Evolutionary conservation across 2,797 vertebrate species (phyloP).

Genomic region (Eulemur coronatus): DNA sequence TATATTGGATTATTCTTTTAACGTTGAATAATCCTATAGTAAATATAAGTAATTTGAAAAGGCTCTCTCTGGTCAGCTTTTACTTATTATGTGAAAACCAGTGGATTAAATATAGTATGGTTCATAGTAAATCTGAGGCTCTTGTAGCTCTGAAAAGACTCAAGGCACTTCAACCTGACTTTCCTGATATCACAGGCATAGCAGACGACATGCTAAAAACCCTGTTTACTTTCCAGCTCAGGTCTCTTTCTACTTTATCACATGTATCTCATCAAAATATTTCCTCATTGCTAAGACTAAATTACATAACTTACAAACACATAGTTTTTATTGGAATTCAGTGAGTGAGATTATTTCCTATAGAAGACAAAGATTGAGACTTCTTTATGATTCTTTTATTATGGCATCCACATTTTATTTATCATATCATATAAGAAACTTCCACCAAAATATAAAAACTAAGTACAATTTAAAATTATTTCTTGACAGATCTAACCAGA

Average conservation of each 20-base stretch:
- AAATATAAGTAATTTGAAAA: background rate
- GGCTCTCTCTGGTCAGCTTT: background rate
- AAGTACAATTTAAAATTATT: background rate
- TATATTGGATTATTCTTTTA: background rate
- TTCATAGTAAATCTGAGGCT: background rate
- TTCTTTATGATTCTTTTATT: background rate
- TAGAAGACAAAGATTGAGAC: background rate
- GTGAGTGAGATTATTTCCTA: background rate
- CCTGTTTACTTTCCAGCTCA: background rate
- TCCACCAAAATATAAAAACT: background rate
- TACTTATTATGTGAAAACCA: background rate
- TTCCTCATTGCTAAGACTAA: background rate
- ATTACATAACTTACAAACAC: background rate
- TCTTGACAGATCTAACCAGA: background rate
- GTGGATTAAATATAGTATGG: background rate
- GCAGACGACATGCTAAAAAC: background rate
- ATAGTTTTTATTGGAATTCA: background rate
- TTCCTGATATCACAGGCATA: background rate
- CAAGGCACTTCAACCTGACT: background rate
- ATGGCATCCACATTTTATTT: background rate
- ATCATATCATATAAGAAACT: background rate
- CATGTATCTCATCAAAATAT: background rate
- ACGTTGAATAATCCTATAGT: background rate
- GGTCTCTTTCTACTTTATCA: background rate
- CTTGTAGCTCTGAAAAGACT: background rate